Percentiles rank a stretch among this genome's conserved stretches.
phyloP scores from a whole-genome alignment of 2,113 vertebrate species.

The Neogobius melanostomus region DNA sequence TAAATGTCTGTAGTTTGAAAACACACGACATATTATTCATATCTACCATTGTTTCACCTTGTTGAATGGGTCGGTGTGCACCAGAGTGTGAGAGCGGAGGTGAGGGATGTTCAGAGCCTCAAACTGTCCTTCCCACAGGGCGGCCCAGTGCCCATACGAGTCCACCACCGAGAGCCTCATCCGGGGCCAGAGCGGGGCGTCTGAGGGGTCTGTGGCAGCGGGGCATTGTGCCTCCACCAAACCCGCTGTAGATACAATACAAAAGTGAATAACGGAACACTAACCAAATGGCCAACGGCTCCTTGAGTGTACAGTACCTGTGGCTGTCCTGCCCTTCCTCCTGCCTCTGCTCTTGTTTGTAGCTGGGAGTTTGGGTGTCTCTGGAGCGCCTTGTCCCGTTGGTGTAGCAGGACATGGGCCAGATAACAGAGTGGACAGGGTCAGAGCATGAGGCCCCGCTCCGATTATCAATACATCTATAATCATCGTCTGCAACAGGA shows the following conservation, averaged over 20 bases:
- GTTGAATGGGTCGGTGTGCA: slow-evolving; percentile 77
- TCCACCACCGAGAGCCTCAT: slow-evolving; percentile 72
- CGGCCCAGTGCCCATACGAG: slow-evolving; percentile 74
- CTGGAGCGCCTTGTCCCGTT: slow-evolving; percentile 10
- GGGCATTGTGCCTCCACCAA: not conserved
- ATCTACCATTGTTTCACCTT: slow-evolving; percentile 60
- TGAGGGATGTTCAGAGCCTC: slow-evolving; percentile 75
- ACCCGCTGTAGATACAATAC: slow-evolving; percentile 28
- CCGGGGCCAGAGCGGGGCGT: not conserved
- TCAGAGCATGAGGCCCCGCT: slow-evolving; percentile 77
- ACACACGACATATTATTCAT: no score
- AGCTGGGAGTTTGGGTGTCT: slow-evolving; percentile 1
- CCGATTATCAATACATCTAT: slow-evolving; percentile 77
- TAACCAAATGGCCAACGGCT: no score
- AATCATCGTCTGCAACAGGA: slow-evolving; percentile 54
- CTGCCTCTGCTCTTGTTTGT: slow-evolving; percentile 50
- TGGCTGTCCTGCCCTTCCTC: not conserved
- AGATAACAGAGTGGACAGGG: slow-evolving; percentile 70
- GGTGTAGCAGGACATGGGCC: slow-evolving; percentile 22
- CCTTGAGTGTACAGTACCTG: not conserved
- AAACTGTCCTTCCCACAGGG: slow-evolving; percentile 79
- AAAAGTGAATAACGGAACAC: not conserved
- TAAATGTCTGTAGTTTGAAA: not conserved
- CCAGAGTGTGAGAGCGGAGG: slow-evolving; percentile 79
- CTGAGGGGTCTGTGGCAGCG: not conserved